Conservation (phyloP, 2,888 invertebrate genomes). For the Chloromyia formosa region DNA sequence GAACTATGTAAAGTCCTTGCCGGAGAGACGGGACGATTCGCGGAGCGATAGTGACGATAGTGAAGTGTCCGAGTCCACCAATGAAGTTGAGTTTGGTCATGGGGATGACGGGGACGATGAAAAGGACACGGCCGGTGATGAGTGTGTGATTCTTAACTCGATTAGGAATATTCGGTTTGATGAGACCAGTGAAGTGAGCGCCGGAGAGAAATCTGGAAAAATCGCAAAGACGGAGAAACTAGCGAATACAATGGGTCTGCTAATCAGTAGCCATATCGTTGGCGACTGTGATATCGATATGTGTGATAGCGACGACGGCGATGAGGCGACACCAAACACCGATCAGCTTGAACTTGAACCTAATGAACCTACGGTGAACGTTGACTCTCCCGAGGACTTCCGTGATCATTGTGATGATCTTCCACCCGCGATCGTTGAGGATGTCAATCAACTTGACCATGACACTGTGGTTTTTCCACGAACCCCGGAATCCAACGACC, state of each 20-base stretch:
- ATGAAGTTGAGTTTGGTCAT: constrained; percentile 57
- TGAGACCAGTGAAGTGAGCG: constrained; percentile 9
- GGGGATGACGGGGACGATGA: constrained; percentile 51
- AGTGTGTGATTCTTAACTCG: constrained; percentile 57
- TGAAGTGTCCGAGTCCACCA: constrained; percentile 46
- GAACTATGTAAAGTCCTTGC: constrained; percentile 59
- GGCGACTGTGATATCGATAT: constrained; percentile 36
- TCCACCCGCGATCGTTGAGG: too few relatives aligned
- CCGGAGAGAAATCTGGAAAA: neutral
- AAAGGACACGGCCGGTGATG: constrained; percentile 56
- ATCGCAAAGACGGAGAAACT: neutral
- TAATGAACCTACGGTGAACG: too few relatives aligned
- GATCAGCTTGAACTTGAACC: neutral
- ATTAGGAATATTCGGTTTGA: constrained; percentile 38
- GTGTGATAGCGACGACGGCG: constrained; percentile 29
- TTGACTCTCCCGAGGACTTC: too few relatives aligned
- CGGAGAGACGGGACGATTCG: constrained; percentile 49
- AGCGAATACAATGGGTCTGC: constrained; percentile 14
- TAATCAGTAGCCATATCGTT: constrained; percentile 34
- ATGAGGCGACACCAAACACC: neutral
- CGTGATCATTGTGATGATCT: too few relatives aligned
- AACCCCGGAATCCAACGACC: neutral
- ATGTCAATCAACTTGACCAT: constrained; percentile 2
- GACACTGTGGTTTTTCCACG: constrained; percentile 4
- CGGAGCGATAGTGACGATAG: constrained; percentile 47